These are phyloP conservation scores for Diaprepes abbreviatus DNA, from an alignment of 2,888 invertebrate genomes.

Conservation along the genomic window DNA sequence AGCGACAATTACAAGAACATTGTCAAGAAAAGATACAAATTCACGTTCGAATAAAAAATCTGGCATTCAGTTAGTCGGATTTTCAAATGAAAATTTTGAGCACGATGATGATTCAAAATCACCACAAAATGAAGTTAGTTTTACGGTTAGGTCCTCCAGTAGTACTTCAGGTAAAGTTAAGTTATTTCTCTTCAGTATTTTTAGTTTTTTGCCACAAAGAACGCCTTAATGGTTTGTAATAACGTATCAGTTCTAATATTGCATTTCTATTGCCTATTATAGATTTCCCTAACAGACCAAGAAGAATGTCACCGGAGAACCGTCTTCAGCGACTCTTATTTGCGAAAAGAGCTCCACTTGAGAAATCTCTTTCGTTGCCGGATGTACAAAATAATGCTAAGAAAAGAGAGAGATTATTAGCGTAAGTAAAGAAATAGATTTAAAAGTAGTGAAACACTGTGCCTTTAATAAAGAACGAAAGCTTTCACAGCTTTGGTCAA, in stretches of 20 bases:
- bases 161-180: constrained; percentile 62
- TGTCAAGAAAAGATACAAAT: constrained; percentile 68
- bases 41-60: constrained; percentile 52
- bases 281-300: constrained; percentile 52
- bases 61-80: constrained; percentile 63
- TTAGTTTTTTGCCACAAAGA: too few species aligned
- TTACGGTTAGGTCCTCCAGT: constrained; percentile 57
- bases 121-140: constrained; percentile 56
- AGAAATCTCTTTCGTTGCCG: constrained; percentile 88
- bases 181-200: too few species aligned
- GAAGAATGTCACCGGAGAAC: constrained; percentile 68
- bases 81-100: constrained; percentile 63
- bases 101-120: constrained; percentile 56
- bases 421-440: constrained; percentile 78
- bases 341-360: constrained; percentile 72
- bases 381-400: constrained; percentile 84
- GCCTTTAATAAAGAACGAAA: too few species aligned
- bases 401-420: constrained; percentile 77
- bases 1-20: constrained; percentile 69
- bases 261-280: too few species aligned
- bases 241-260: too few species aligned
- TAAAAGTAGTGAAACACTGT: too few species aligned
- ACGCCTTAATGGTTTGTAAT: too few species aligned
- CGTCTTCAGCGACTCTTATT: constrained; percentile 64
- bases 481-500: too few species aligned